Base-by-base conservation (phyloP, 2,888 invertebrate genomes). In the Leistus spinibarbis region DNA sequence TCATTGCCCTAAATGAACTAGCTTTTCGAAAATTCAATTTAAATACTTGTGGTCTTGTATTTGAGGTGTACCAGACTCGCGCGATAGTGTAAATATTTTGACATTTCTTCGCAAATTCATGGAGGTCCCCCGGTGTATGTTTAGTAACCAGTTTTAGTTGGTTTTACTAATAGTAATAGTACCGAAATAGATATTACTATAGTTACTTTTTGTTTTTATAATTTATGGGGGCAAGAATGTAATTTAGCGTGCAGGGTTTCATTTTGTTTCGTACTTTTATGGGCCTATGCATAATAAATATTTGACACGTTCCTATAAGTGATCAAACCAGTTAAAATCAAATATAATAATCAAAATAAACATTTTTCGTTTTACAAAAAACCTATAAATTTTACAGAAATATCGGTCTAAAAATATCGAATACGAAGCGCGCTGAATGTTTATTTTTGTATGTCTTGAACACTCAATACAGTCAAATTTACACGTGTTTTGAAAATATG, bases 41-140 rank as follows among this genome's bases (percentile, higher is more conserved):
- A 13, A 57, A 1, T 40, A 7, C 10, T 7, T 40, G 4, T 40
- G 13, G 13, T 40, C 13, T 40, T 10, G 40, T 3, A 0, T 20
- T 17, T 60, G 60, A 60, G 19, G 20, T 60, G 22, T 19, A 16
- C 19, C 60, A 60, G 60, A 19, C 20, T 40, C 60, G 60, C 22
- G 19, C 60, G 17, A 20, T 60, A 20, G 17, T 20, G 60, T 60
- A 60, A 60, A 60, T 60, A 60, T 60, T 60, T 20, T 60, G 60
- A 19, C 60, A 60, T 60, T 19, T 60, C 60, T 60, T 60, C 7
- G 40, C 60, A 19, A n/a, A 20, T 60, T 60, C 60, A 60, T 22
- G 22, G 60, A 60, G 60, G 60, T 20, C 19, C 16, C 9, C 2
- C 1, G n/a, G 54, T 54, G 13, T n/a, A n/a, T n/a, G n/a, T n/a